These are phyloP conservation scores for Drosophila robusta DNA, from an alignment of 2,888 invertebrate genomes.

Conservation along the genomic window DNA sequence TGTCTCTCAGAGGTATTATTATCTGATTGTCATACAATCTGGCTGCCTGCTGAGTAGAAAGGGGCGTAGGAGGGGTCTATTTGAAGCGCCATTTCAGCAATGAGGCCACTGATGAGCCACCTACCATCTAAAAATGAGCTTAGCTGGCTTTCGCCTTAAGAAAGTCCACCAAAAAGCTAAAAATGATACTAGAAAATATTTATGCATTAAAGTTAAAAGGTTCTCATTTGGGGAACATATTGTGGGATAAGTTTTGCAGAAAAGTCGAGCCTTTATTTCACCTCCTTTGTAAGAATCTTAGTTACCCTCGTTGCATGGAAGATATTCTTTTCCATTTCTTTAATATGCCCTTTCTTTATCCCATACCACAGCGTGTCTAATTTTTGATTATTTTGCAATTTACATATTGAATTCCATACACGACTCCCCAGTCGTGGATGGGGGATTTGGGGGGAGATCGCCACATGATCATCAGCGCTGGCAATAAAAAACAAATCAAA, in stretches of 20 bases:
- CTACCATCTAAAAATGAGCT: not conserved
- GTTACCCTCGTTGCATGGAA: slow-evolving; percentile 8
- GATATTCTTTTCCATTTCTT: not conserved
- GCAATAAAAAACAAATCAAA: slow-evolving; percentile 44
- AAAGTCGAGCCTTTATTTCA: not conserved
- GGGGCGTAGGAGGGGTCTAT: slow-evolving; percentile 14
- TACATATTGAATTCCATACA: slow-evolving; percentile 77
- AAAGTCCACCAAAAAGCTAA: no score
- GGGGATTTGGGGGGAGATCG: not conserved
- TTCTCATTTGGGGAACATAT: not conserved
- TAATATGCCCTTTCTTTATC: not conserved
- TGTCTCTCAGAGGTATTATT: slow-evolving; percentile 79
- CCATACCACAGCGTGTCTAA: slow-evolving; percentile 68
- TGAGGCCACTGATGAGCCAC: slow-evolving; percentile 22
- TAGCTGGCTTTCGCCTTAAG: not conserved
- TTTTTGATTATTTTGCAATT: slow-evolving; percentile 82
- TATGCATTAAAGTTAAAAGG: not conserved
- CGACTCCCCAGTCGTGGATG: slow-evolving; percentile 35
- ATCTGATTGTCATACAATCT: slow-evolving; percentile 76
- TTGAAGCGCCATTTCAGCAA: slow-evolving; percentile 23
- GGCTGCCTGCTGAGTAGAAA: slow-evolving; percentile 12
- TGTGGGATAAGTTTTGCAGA: not conserved
- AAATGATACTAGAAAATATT: not conserved
- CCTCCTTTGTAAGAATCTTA: not conserved
- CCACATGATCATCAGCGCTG: slow-evolving; percentile 38